phyloP scores from a whole-genome alignment of 2,888 invertebrate genomes.

The Xylocampa areola region DNA sequence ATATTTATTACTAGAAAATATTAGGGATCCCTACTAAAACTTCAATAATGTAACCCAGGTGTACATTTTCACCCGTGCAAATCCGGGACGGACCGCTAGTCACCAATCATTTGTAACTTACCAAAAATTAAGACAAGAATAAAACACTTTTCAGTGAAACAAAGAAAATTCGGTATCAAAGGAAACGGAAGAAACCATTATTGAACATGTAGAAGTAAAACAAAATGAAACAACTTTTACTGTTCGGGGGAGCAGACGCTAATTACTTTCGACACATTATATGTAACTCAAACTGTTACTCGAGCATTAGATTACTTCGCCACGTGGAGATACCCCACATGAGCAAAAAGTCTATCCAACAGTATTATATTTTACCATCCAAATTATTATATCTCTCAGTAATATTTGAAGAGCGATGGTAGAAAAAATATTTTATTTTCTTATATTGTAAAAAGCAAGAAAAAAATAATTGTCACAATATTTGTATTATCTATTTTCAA shows the following conservation, averaged over 20 bases:
- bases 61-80: no score
- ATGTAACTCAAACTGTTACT: conserved; percentile 51
- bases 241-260: conserved; percentile 30
- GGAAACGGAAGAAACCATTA: not conserved
- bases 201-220: conserved; percentile 3
- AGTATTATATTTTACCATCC: conserved; percentile 18
- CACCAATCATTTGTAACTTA: no score
- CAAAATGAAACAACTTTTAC: conserved; percentile 10
- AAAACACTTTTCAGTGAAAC: no score
- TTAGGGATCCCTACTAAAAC: no score
- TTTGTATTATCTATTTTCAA: no score
- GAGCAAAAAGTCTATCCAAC: conserved; percentile 38
- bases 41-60: no score
- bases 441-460: no score
- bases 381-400: conserved; percentile 16
- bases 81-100: no score
- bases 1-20: no score
- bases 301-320: conserved; percentile 44
- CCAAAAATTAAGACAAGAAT: no score
- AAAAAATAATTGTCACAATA: no score
- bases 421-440: conserved; percentile 14
- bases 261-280: conserved; percentile 52
- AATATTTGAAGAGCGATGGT: conserved; percentile 18
- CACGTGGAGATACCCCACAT: conserved; percentile 37
- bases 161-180: not conserved